phyloP scores from a whole-genome alignment of 1,140 invertebrate species.

The Trialeurodes vaporariorum region DNA sequence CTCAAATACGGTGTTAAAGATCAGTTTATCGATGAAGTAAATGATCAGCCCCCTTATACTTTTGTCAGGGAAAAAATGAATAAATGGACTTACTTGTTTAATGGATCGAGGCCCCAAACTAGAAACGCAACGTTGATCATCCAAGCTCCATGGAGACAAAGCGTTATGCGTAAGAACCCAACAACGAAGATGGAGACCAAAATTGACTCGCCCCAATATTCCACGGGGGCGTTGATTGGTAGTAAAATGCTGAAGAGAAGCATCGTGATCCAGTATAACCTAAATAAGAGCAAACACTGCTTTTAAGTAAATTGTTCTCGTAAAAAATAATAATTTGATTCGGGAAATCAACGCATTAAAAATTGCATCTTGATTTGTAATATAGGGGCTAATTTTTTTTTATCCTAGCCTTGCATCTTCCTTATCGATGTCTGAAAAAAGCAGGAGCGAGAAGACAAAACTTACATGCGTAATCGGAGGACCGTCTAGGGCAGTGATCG shows the following conservation, averaged over 20 bases:
- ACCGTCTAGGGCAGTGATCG: too few relatives aligned
- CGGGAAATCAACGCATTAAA: constrained; percentile 2
- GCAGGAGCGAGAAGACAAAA: too few relatives aligned
- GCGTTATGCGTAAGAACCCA: constrained; percentile 49
- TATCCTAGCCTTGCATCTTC: too few relatives aligned
- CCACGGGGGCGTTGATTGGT: constrained; percentile 57
- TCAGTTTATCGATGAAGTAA: too few relatives aligned
- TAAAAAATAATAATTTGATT: not conserved
- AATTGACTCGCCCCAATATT: constrained; percentile 59
- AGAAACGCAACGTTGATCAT: constrained; percentile 54
- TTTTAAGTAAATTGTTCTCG: too few relatives aligned
- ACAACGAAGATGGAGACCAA: constrained; percentile 45
- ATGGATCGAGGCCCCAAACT: constrained; percentile 55
- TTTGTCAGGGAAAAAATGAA: not conserved
- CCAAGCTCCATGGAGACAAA: constrained; percentile 37
- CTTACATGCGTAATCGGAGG: too few relatives aligned
- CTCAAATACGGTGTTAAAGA: too few relatives aligned
- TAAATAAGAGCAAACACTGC: too few relatives aligned
- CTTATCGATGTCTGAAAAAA: too few relatives aligned
- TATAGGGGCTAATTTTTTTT: too few relatives aligned
- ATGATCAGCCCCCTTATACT: too few relatives aligned
- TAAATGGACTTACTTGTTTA: constrained; percentile 48
- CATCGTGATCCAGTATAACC: constrained; percentile 58
- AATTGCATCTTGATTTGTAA: too few relatives aligned
- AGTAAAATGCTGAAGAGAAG: constrained; percentile 48